Evolutionary conservation across 1,140 invertebrate genomes (phyloP).

Genomic region (Euwallacea similis): DNA sequence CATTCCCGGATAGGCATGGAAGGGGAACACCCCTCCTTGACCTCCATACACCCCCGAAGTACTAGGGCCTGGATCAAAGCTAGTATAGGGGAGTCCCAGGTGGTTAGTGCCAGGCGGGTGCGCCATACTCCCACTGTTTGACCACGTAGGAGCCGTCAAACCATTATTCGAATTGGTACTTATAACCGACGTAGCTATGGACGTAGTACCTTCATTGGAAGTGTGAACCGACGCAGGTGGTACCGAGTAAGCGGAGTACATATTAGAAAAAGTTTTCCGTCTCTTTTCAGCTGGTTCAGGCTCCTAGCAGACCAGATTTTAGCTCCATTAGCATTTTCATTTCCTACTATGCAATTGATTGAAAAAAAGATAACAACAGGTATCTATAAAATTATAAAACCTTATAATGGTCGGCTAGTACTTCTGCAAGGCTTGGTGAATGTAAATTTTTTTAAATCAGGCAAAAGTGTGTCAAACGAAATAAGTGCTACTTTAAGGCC

Average conservation of each 20-base stretch:
- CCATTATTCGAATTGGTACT: background rate
- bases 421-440: conserved; percentile 25
- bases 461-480: conserved; percentile 36
- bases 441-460: conserved; percentile 18
- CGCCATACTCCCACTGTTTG: conserved; percentile 22
- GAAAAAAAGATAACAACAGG: conserved; percentile 11
- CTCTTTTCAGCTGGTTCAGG: background rate
- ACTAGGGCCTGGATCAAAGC: conserved; percentile 43
- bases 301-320: background rate
- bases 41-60: conserved; percentile 43
- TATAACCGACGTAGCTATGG: background rate
- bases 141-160: conserved; percentile 17
- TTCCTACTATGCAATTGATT: background rate
- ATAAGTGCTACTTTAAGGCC: conserved; percentile 21
- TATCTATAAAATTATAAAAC: conserved; percentile 12
- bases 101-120: conserved; percentile 30
- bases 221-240: conserved; percentile 16
- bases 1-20: conserved; percentile 44
- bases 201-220: background rate
- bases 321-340: background rate
- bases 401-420: conserved; percentile 7
- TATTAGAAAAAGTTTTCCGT: background rate
- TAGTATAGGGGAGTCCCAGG: conserved; percentile 38
- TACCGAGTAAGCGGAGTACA: conserved; percentile 24
- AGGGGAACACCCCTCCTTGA: conserved; percentile 44